Evolutionary conservation across 2,113 vertebrate species (phyloP).

Genomic region (Macaca mulatta): DNA sequence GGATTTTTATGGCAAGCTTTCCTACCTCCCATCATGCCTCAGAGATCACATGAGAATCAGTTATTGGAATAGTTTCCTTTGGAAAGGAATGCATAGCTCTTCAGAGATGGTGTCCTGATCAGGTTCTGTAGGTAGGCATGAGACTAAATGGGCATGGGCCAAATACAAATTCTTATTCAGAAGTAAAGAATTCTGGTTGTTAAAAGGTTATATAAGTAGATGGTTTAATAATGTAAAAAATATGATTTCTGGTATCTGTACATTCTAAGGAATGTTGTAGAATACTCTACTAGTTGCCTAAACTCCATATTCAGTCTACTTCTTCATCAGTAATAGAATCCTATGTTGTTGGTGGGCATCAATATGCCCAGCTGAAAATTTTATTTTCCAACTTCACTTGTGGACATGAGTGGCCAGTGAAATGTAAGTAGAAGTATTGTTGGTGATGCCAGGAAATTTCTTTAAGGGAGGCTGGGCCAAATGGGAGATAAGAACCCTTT

Average conservation of each 20-base stretch:
- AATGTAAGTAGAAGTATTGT: neutral
- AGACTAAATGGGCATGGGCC: neutral
- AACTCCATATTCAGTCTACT: no score
- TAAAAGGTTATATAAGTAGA: neutral
- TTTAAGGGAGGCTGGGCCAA: neutral
- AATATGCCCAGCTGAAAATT: neutral
- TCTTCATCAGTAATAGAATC: neutral
- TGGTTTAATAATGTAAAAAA: neutral
- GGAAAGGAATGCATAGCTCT: neutral
- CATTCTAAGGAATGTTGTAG: neutral
- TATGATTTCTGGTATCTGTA: neutral
- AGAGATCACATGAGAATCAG: neutral
- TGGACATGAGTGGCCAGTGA: neutral
- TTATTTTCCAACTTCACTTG: neutral
- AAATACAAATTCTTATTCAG: neutral
- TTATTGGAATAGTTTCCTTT: neutral
- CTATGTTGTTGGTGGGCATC: neutral
- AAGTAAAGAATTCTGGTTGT: neutral
- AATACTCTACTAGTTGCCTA: neutral
- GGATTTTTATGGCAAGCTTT: neutral
- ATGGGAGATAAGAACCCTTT: neutral
- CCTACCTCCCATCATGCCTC: neutral
- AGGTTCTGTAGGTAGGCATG: neutral
- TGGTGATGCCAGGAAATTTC: neutral
- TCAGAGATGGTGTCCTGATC: neutral